Percentiles rank a stretch among this genome's conserved stretches.
phyloP scores from a whole-genome alignment of 2,797 vertebrate genomes.

The Coregonus ussuriensis region DNA sequence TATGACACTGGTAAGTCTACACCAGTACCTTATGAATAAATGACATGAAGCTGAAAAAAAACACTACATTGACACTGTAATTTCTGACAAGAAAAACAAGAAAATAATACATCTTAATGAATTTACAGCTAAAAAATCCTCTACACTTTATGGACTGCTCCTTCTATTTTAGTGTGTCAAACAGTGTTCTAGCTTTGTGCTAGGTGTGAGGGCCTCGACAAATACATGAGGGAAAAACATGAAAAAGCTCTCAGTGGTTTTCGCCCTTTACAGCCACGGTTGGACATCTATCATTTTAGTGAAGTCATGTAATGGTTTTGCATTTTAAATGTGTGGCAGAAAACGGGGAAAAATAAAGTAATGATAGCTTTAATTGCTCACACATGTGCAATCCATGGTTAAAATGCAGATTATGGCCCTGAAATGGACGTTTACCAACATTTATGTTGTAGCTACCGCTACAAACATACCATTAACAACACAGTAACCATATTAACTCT shows the following conservation, averaged over 20 bases:
- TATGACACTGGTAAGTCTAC: background rate
- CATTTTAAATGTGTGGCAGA: conserved; percentile 8
- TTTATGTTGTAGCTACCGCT: background rate
- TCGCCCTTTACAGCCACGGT: conserved; percentile 20
- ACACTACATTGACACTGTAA: background rate
- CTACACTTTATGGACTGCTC: background rate
- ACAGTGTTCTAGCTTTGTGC: background rate
- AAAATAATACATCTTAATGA: conserved; percentile 10
- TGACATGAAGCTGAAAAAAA: background rate
- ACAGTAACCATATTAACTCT: background rate
- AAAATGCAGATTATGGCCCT: background rate
- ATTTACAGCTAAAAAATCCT: background rate
- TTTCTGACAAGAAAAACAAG: background rate
- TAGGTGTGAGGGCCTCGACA: conserved; percentile 5
- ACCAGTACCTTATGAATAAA: background rate
- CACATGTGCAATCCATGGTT: background rate
- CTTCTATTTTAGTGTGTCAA: background rate
- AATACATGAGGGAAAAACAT: conserved; percentile 21
- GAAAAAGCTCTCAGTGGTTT: conserved; percentile 40
- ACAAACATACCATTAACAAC: background rate
- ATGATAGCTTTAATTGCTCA: conserved; percentile 2
- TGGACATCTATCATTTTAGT: conserved; percentile 20
- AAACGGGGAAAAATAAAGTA: background rate
- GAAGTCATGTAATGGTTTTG: conserved; percentile 8
- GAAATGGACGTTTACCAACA: background rate